Evolutionary conservation across 2,113 vertebrate genomes (phyloP), one percentile per base, ranked within the genome.

Genomic region (Pelobates fuscus): DNA sequence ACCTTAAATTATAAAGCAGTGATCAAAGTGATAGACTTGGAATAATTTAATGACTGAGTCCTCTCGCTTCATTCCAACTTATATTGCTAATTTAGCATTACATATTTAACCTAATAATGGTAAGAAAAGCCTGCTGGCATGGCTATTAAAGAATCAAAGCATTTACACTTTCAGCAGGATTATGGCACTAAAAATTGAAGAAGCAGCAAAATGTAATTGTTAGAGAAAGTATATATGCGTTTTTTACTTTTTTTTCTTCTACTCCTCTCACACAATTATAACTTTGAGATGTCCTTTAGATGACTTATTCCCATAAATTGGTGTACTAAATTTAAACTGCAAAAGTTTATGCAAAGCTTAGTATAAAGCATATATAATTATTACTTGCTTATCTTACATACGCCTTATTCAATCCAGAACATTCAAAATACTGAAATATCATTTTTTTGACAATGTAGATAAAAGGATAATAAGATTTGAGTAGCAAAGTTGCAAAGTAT

Each of bases 31-130:
- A 15, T 27, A 27, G 26, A 27, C 44, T 49, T 3, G 23, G 21
- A 46, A 21, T 66, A 43, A 66, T 66, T 66, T 46, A 46, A 66
- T 18, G 37, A 46, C 23, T 7, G 41, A 25, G 20, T 41, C 30
- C 14, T 26, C 41, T 46, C 23, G 14, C 20, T 66, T 46, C 1
- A 46, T 23, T 46, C 17, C 41, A 26, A 46, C 41, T 20, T 26
- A 66, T 26, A 66, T 46, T 26, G 37, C 63, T 52, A 67, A 67
- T 52, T 29, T 52, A 37, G 52, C 44, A 52, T 67, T 52, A 67
- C 44, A 67, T 67, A 67, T 67, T 67, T 67, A 67, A 67, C 65
- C 44, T 52, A 46, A 52, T 52, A 67, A 52, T 52, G 44, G 44
- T 67, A 15, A 26, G 43, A 67, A 27, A 67, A 27, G 44, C 44